Conservation (phyloP, 2,113 vertebrate genomes). For the Nothoprocta pentlandii region DNA sequence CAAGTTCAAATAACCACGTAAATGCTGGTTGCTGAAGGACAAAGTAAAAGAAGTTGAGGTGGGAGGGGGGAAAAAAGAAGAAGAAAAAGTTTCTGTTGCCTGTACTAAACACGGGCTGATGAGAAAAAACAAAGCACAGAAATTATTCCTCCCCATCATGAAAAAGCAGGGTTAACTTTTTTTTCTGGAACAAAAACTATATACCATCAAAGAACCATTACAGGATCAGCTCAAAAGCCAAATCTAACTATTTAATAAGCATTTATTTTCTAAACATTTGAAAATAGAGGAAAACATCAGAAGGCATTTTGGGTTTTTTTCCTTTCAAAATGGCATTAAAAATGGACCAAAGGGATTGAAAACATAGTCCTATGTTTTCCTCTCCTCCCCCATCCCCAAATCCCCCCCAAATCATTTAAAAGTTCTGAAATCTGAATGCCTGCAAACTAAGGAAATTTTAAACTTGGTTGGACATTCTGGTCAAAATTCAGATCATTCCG, state of each 20-base stretch:
- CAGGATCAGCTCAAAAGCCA: background rate
- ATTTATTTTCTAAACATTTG: background rate
- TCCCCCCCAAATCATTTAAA: background rate
- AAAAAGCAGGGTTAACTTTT: slow-evolving; percentile 34
- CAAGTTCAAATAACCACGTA: slow-evolving; percentile 2
- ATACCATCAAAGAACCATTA: background rate
- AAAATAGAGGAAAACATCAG: background rate
- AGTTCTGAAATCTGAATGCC: background rate
- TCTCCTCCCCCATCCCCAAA: background rate
- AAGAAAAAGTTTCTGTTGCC: background rate
- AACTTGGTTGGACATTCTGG: background rate
- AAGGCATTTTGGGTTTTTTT: background rate
- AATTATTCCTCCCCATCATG: slow-evolving; percentile 37
- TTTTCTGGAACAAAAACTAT: slow-evolving; percentile 1
- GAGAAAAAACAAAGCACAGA: background rate
- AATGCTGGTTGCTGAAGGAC: slow-evolving; percentile 9
- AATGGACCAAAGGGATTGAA: background rate
- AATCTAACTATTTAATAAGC: background rate
- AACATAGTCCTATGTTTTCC: background rate
- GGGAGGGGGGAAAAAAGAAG: too few species aligned
- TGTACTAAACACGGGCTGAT: slow-evolving; percentile 23
- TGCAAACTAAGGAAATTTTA: background rate
- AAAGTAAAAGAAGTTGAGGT: background rate
- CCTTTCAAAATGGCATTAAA: background rate
- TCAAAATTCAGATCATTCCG: background rate